Base-by-base conservation (phyloP, 2,888 invertebrate genomes). In the Smittia sp. region DNA sequence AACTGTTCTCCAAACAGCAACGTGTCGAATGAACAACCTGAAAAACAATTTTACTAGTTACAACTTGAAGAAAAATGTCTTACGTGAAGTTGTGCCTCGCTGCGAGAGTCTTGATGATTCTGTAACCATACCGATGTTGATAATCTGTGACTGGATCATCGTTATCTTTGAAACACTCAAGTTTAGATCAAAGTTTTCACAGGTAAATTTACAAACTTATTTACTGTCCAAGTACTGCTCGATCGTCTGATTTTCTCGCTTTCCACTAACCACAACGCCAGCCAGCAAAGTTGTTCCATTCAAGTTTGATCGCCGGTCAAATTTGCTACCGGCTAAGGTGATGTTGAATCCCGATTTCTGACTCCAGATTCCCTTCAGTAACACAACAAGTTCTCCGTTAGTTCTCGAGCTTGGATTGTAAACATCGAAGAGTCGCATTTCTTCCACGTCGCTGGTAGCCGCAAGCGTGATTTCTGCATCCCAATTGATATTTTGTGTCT, bases 341-440 rank as follows among this genome's bases (percentile, higher is more conserved):
- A 66, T 52, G 6, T 41, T 65, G n/a, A 46, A 52, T 32, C 41
- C 73, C 32, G 32, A 6, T n/a, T 1, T 3, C 6, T 15, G 24
- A 22, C 39, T 38, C 75, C 75, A 77, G 38, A 9, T 65, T 74
- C 76, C 76, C 7, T 76, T 74, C 20, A 32, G 27, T 0, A 75
- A 75, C 1, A 75, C 46, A n/a, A 75, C 75, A 11, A 76, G 27
- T 18, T 68, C 58, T 22, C 75, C 75, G n/a, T 74, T 74, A 22
- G 74, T 74, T 24, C 75, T 75, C 22, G 27, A 75, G 1, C 76
- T 76, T 6, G 75, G 72, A 46, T 77, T 74, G 70, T 76, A 77
- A 9, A 76, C 67, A 25, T 77, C 76, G 25, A 75, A 75, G 25
- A 77, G 54, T 6, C 73, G 67, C 1, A 75, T 24, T 32, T 32